Base-by-base conservation (phyloP, 2,113 vertebrate species). In the Cryptotis parvus region DNA sequence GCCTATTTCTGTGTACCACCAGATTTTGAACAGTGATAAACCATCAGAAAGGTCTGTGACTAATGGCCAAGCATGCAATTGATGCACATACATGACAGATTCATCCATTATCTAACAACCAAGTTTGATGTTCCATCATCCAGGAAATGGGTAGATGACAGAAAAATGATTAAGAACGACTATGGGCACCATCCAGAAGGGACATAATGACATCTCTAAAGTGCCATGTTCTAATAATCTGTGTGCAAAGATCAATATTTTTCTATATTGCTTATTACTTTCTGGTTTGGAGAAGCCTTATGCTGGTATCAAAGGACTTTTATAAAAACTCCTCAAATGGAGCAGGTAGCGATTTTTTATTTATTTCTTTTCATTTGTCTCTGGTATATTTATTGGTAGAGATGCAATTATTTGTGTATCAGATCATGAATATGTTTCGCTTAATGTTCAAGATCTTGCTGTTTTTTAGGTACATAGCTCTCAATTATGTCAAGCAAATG, bases 401-500 rank as follows among this genome's bases (percentile, higher is more conserved):
- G 39, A 81, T 55, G 41, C 18, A 1, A 31, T 39, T 61, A 75
- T 24, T 39, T 92, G 79, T 49, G 27, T 63, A 43, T 39, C 43
- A 90, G 77, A 80, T 83, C 39, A 45, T 84, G 55, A 52, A 29
- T 89, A 73, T 39, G 74, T 94, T 88, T 81, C 82, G 66, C 68
- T 91, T 87, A 43, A 65, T 91, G 85, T 69, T 88, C 52, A 92
- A 97, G 81, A 69, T 77, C 20, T 87, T 91, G 39, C 81, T 91
- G 73, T 82, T 89, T 65, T 94, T 94, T 95, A 92, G 84, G 93
- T 77, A 65, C 61, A 16, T 92, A 93, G 70, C 35, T 91, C 68
- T 94, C 89, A 91, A 0, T 94, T 94, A 91, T 88, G 79, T 76
- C 82, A 91, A 91, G 88, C 79, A 58, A 66, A 87, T 96, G 93